Evolutionary conservation across 2,888 invertebrate species (phyloP).

Genomic region (Cistogaster globosa): DNA sequence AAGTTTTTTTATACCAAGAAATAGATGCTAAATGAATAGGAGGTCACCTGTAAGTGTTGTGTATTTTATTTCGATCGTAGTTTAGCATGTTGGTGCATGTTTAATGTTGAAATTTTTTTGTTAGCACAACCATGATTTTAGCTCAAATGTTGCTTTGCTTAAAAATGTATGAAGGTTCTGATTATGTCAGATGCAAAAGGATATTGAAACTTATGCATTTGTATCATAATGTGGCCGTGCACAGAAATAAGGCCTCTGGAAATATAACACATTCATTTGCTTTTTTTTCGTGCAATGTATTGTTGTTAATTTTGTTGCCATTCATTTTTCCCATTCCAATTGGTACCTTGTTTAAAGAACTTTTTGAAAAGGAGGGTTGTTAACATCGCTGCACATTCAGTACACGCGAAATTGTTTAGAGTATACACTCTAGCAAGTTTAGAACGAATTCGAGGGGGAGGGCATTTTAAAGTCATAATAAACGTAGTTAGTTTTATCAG

Average conservation of each 20-base stretch:
- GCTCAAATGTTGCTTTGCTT: not conserved
- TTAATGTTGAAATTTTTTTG: not conserved
- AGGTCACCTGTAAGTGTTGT: too few relatives aligned
- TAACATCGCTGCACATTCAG: slow-evolving; percentile 21
- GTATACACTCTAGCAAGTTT: not conserved
- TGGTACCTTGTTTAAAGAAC: slow-evolving; percentile 11
- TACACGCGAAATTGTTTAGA: slow-evolving; percentile 47
- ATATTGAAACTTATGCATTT: slow-evolving; percentile 63
- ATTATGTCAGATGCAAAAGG: slow-evolving; percentile 54
- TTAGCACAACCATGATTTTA: not conserved
- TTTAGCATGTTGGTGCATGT: not conserved
- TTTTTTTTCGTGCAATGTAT: slow-evolving; percentile 14
- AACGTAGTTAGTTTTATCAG: too few relatives aligned
- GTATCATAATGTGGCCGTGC: slow-evolving; percentile 56
- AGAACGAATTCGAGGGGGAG: too few relatives aligned
- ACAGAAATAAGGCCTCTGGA: slow-evolving; percentile 64
- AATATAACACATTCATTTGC: slow-evolving; percentile 63
- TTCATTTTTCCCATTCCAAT: slow-evolving; percentile 20
- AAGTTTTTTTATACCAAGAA: too few relatives aligned
- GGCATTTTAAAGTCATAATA: too few relatives aligned
- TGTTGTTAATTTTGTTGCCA: slow-evolving; percentile 5
- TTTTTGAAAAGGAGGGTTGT: not conserved
- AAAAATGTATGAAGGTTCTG: not conserved
- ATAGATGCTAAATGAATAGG: too few relatives aligned
- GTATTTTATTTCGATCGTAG: too few relatives aligned